Percentiles rank a stretch among this genome's conserved stretches.
phyloP scores from a whole-genome alignment of 1,140 invertebrate species.

The Latrodectus geometricus region DNA sequence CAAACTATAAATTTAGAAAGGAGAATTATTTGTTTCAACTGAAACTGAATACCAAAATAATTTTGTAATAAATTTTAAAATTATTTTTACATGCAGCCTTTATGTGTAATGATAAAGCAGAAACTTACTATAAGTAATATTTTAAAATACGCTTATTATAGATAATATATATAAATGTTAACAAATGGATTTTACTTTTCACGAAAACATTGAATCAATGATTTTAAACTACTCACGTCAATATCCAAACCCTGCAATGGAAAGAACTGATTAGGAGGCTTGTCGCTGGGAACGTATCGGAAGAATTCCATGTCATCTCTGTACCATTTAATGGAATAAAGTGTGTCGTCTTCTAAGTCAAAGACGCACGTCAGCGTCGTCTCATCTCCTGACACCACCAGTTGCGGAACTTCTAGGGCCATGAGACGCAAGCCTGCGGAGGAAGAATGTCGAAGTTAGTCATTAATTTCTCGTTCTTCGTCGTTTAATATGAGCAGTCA shows the following conservation, averaged over 20 bases:
- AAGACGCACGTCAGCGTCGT: conserved; percentile 81
- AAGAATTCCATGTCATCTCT: conserved; percentile 83
- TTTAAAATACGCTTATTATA: too few relatives aligned
- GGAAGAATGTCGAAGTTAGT: not conserved
- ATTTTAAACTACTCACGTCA: conserved; percentile 76
- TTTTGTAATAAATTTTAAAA: too few relatives aligned
- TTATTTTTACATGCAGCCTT: too few relatives aligned
- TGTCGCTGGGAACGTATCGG: conserved; percentile 79
- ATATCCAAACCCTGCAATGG: conserved; percentile 82
- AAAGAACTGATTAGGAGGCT: conserved; percentile 79
- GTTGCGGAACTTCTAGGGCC: conserved; percentile 77
- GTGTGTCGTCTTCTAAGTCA: conserved; percentile 77
- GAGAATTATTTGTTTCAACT: too few relatives aligned
- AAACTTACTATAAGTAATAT: too few relatives aligned
- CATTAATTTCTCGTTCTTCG: not conserved
- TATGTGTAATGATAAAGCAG: too few relatives aligned
- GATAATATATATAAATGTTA: too few relatives aligned
- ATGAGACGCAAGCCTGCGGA: conserved; percentile 70
- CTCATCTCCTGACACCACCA: conserved; percentile 76
- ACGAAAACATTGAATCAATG: too few relatives aligned
- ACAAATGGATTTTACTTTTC: too few relatives aligned
- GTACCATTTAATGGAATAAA: conserved; percentile 87
- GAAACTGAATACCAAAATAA: too few relatives aligned
- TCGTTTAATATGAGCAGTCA: not conserved
- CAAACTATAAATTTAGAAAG: too few relatives aligned